Evolutionary conservation across 2,113 vertebrate species (phyloP), one percentile per base, ranked within the genome.

Genomic region (Burhinus bistriatus): DNA sequence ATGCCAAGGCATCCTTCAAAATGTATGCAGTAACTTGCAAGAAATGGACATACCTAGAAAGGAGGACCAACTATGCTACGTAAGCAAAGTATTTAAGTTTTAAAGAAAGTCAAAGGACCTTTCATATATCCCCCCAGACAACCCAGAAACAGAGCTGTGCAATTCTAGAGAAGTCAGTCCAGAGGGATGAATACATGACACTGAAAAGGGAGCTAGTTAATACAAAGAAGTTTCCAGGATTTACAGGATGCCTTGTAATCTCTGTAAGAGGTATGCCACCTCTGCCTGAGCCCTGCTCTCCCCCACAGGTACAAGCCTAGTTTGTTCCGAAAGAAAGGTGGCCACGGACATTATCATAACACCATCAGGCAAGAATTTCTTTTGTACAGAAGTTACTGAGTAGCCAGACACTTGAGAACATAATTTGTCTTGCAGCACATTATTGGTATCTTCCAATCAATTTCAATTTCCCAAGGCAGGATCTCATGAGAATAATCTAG

Each of bases 1-100:
- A 82, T 20, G 26, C 83, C 94, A 91, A 92, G 57, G 83, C 83
- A 83, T 38, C 83, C 90, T 95, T 71, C 83, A 93, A 51, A 93
- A 68, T 11, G 23, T 21, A 23, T 16, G 30, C 84, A 71, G 68
- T 18, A 47, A 71, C 72, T 54, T 23, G 76, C 32, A 73, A 66
- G 68, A 68, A 72, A n/a, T 2, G 1, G 44, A 77, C 68, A 95
- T 47, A 61, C 52, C 58, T 42, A n/a, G 15, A 85, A 62, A 75
- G 52, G 15, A 72, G 40, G 34, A 58, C 19, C 12, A 42, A 59
- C 32, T 1, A 18, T 51, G 51, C 66, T 79, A 75, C 6, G 2
- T 2, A 69, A 81, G 36, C 26, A 9, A 68, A 55, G 45, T 11
- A 45, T 11, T 55, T 16, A 42, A 44, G 34, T 21, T 57, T 40